A percentile compares a stretch with the other conserved stretches of the same genome.
These are phyloP conservation scores for Mellilla xanthometata DNA, from an alignment of 2,888 invertebrate genomes.

Conservation along the genomic window DNA sequence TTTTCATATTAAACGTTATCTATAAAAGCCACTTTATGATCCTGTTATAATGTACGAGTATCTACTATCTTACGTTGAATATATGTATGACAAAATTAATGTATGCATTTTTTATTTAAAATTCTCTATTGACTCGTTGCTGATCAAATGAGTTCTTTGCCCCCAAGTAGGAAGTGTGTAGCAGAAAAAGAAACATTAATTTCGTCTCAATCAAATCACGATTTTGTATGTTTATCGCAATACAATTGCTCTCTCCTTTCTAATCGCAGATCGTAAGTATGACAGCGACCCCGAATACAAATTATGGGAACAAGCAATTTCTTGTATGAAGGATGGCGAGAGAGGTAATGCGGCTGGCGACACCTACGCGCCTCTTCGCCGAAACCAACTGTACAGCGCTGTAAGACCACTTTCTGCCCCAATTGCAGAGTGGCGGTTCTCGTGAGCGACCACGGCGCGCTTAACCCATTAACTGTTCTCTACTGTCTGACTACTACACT, in stretches of 20 bases:
- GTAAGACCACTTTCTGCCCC: conserved; percentile 66
- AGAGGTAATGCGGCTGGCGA: conserved; percentile 59
- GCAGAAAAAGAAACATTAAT: conserved; percentile 30
- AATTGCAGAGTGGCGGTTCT: conserved; percentile 48
- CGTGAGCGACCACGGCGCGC: conserved; percentile 8
- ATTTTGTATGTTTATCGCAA: conserved; percentile 55
- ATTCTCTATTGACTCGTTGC: conserved; percentile 1
- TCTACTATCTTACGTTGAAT: too few relatives aligned
- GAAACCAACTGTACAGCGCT: conserved; percentile 69
- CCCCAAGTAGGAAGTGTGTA: conserved; percentile 10
- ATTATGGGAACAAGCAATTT: conserved; percentile 77
- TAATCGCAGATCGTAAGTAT: conserved; percentile 72
- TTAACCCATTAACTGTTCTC: conserved; percentile 8
- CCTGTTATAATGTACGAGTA: too few relatives aligned
- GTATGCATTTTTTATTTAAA: background rate
- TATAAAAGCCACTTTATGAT: background rate
- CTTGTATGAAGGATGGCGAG: conserved; percentile 72
- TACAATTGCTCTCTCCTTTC: conserved; percentile 77
- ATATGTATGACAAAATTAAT: too few relatives aligned
- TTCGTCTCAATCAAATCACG: conserved; percentile 44
- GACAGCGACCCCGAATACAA: conserved; percentile 77
- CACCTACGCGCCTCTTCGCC: conserved; percentile 74
- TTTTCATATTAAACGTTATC: too few relatives aligned
- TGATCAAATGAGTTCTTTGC: conserved; percentile 12
- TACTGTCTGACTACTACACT: background rate